Percentiles rank a stretch among this genome's conserved stretches.
Evolutionary conservation across 2,113 vertebrate species (phyloP).

Genomic region (Grammomys dolichurus): DNA sequence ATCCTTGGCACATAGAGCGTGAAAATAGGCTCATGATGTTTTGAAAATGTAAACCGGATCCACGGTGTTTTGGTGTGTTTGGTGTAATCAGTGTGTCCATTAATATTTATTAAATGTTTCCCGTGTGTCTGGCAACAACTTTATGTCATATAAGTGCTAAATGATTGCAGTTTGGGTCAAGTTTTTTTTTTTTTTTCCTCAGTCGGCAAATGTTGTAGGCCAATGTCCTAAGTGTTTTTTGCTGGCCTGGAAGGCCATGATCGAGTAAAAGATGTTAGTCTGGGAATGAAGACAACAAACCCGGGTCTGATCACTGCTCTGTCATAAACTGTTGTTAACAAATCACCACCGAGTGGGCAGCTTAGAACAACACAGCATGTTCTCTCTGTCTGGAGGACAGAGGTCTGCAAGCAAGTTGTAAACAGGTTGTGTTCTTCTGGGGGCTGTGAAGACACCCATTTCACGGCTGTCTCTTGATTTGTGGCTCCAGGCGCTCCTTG

Average conservation of each 20-base stretch:
- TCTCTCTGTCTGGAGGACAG: background rate
- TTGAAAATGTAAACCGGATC: background rate
- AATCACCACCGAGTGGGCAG: background rate
- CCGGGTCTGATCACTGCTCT: background rate
- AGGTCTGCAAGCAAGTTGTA: background rate
- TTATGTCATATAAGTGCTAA: background rate
- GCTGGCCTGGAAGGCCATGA: background rate
- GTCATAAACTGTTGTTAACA: background rate
- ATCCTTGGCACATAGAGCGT: background rate
- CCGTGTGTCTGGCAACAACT: conserved; percentile 11
- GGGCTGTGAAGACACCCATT: background rate
- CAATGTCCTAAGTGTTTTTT: background rate
- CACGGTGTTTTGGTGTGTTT: background rate
- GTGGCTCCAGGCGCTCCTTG: background rate
- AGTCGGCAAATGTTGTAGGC: background rate
- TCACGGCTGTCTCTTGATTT: background rate
- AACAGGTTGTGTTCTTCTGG: background rate
- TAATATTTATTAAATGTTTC: conserved; percentile 57
- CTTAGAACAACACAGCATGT: conserved; percentile 35
- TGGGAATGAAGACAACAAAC: background rate
- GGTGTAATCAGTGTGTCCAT: background rate
- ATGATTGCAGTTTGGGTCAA: background rate
- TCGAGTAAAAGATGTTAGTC: background rate
- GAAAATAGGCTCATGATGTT: background rate
- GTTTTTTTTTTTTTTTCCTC: background rate